Percentiles rank a stretch among this genome's conserved stretches.
Evolutionary conservation across 2,113 vertebrate species (phyloP).

Genomic region (Todiramphus chloris): DNA sequence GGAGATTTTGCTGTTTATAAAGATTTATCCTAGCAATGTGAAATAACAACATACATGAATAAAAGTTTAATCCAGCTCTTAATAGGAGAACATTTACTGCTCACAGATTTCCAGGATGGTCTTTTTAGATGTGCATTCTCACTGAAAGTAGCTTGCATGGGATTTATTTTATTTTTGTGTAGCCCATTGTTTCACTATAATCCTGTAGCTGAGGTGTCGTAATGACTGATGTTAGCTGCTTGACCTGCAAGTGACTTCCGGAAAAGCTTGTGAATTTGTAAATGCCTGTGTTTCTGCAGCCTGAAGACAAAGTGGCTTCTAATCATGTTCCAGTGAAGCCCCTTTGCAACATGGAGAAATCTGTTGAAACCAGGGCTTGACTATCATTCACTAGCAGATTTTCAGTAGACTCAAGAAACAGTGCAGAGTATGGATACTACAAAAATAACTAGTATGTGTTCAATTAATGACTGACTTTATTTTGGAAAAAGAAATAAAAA

Average conservation of each 20-base stretch:
- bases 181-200: neutral
- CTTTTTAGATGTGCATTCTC: neutral
- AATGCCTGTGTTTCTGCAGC: neutral
- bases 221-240: neutral
- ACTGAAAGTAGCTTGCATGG: neutral
- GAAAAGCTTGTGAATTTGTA: neutral
- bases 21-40: neutral
- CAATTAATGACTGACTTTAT: neutral
- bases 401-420: neutral
- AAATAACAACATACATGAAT: neutral
- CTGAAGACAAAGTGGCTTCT: constrained; percentile 18
- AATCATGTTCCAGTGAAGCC: neutral
- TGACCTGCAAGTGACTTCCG: neutral
- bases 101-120: neutral
- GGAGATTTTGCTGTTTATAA: neutral
- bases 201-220: neutral
- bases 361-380: neutral
- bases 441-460: neutral
- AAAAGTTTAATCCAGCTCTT: neutral
- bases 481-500: neutral
- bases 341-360: neutral
- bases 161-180: neutral
- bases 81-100: neutral
- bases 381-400: neutral
- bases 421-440: neutral